Conservation (phyloP, 2,888 invertebrate genomes). For the Nephrocerus scutellatus region DNA sequence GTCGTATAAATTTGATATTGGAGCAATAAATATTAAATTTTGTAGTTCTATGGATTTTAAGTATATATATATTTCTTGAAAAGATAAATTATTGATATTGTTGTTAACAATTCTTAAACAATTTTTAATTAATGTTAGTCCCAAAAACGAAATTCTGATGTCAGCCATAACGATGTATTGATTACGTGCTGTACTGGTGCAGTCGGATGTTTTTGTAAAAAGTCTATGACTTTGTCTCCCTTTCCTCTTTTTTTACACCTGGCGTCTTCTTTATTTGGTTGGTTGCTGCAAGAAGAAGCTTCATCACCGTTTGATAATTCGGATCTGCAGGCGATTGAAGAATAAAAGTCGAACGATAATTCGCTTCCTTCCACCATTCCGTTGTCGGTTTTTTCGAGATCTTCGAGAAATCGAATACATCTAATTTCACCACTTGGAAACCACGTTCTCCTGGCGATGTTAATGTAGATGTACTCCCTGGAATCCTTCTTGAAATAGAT, state of each 20-base stretch:
- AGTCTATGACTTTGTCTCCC: constrained; percentile 14
- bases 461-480: constrained; percentile 5
- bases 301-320: no score
- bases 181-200: constrained; percentile 10
- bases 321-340: not conserved
- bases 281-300: constrained; percentile 1
- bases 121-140: no score
- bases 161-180: constrained; percentile 10
- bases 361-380: constrained; percentile 12
- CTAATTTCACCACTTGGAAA: constrained; percentile 16
- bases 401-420: constrained; percentile 13
- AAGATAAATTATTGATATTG: no score
- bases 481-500: constrained; percentile 16
- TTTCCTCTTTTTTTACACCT: constrained; percentile 12
- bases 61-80: no score
- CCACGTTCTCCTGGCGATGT: constrained; percentile 19
- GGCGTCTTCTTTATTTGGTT: constrained; percentile 1
- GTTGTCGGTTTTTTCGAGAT: constrained; percentile 9
- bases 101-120: no score
- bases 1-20: no score
- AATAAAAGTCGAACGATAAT: constrained; percentile 5
- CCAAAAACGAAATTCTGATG: constrained; percentile 11
- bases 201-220: constrained; percentile 10
- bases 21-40: no score
- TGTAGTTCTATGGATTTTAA: no score